A percentile compares a stretch with the other conserved stretches of the same genome.
Evolutionary conservation across 1,140 invertebrate genomes (phyloP).

Genomic region (Plodia interpunctella): DNA sequence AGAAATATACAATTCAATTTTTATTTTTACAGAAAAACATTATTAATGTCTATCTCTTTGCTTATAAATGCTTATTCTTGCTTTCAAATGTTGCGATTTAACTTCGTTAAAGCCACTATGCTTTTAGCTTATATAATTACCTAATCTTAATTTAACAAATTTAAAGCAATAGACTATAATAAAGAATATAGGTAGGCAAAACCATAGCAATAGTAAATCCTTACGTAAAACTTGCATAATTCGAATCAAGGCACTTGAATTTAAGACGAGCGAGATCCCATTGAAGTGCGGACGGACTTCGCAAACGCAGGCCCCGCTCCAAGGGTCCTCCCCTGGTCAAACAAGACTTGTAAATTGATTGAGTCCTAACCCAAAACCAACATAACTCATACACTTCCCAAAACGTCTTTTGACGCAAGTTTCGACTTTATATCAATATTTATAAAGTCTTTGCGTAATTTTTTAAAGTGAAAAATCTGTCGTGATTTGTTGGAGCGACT

Average conservation of each 20-base stretch:
- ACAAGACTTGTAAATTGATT: slow-evolving; percentile 66
- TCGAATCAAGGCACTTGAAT: background rate
- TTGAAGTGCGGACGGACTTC: background rate
- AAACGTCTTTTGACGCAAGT: slow-evolving; percentile 14
- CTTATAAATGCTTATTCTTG: too few species aligned
- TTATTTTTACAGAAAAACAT: too few species aligned
- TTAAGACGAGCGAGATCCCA: background rate
- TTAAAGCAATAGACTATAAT: too few species aligned
- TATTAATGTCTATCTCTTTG: too few species aligned
- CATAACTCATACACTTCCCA: slow-evolving; percentile 13
- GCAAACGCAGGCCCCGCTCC: slow-evolving; percentile 29
- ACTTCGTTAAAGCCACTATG: too few species aligned
- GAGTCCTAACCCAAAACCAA: slow-evolving; percentile 39
- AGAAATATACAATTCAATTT: too few species aligned
- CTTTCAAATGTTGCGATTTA: too few species aligned
- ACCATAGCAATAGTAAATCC: too few species aligned
- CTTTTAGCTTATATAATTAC: too few species aligned
- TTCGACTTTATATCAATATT: slow-evolving; percentile 18
- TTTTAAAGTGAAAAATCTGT: slow-evolving; percentile 11
- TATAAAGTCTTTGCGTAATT: slow-evolving; percentile 18
- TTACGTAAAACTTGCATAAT: background rate
- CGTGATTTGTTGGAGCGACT: slow-evolving; percentile 31
- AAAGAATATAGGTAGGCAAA: too few species aligned
- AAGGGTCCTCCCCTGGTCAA: slow-evolving; percentile 53
- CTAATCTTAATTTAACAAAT: too few species aligned